phyloP scores from a whole-genome alignment of 2,113 vertebrate genomes.

The Pelodiscus sinensis region DNA sequence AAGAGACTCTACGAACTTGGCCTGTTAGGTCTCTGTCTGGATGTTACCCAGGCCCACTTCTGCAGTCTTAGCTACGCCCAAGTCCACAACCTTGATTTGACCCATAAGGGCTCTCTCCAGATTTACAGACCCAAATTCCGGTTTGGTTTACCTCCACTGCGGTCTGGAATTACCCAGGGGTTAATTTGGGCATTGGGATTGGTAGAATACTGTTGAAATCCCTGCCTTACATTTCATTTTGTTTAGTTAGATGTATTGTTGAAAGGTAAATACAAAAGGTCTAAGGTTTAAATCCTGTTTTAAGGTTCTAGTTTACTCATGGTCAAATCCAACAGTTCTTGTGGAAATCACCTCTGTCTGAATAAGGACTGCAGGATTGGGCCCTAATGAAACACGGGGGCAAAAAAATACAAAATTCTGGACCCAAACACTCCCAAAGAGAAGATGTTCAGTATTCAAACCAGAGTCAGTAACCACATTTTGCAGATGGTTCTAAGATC shows the following conservation, averaged over 20 bases:
- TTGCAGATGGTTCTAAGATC: neutral
- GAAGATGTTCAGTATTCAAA: neutral
- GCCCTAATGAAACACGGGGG: neutral
- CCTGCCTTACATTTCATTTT: neutral
- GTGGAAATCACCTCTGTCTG: rapidly evolving
- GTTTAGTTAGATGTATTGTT: neutral
- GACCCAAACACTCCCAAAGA: neutral
- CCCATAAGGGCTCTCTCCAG: neutral
- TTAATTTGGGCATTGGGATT: neutral
- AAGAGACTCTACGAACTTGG: neutral
- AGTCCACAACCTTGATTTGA: neutral
- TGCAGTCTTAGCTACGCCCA: neutral
- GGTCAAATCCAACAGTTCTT: neutral
- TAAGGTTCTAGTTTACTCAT: neutral
- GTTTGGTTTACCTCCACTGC: neutral
- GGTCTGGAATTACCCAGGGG: rapidly evolving
- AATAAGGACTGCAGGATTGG: neutral
- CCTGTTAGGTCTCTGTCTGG: neutral
- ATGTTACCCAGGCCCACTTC: neutral
- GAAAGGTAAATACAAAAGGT: neutral
- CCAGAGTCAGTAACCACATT: neutral
- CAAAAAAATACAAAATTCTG: neutral
- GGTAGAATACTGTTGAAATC: neutral
- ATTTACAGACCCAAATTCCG: neutral
- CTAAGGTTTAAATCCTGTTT: neutral